Evolutionary conservation across 2,888 invertebrate genomes (phyloP), one percentile per base, ranked within the genome.

Genomic region (Pyrochroa serraticornis): DNA sequence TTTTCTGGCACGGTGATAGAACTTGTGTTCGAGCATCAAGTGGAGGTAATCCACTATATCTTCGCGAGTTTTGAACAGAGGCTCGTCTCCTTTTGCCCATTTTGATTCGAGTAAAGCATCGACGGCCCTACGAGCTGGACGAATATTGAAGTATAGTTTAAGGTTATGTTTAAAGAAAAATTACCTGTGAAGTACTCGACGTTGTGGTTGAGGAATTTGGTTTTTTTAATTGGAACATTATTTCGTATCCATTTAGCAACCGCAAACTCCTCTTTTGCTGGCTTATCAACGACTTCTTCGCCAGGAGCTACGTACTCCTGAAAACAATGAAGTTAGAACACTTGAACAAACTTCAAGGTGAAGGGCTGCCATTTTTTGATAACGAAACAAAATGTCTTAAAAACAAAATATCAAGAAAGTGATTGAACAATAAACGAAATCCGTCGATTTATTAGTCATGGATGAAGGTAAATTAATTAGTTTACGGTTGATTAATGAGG

Each of bases 151-250:
- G 9, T 34, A 3, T n/a, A 9, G 6, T 35, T 2, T 35, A 6
- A 35, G n/a, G n/a, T 35, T 9, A 35, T 35, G 10, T 35, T 35
- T 35, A 33, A 0, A 1, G 8, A 10, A 14, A 14, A 36, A 71
- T 74, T 82, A 87, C 95, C 94, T 66, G 94, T 94, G 75, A 98
- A 98, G 81, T 97, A 98, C 77, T 96, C 94, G 7, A 98, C 97
- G 79, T 95, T 92, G 78, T 98, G 97, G 75, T 93, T 95, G 46
- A 97, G 85, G 77, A 98, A 95, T 79, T 96, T 97, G 0, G 97
- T 97, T 78, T 93, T 95, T 82, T 97, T 97, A 2, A 91, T 92
- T 33, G 93, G 95, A 14, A 97, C 90, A 80, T 96, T 95, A 65
- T 93, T 92, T 50, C 94, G 90, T 69, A 99, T 82, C 91, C 95